Conservation (phyloP, 1,140 invertebrate species). For the Melanaphis sacchari region DNA sequence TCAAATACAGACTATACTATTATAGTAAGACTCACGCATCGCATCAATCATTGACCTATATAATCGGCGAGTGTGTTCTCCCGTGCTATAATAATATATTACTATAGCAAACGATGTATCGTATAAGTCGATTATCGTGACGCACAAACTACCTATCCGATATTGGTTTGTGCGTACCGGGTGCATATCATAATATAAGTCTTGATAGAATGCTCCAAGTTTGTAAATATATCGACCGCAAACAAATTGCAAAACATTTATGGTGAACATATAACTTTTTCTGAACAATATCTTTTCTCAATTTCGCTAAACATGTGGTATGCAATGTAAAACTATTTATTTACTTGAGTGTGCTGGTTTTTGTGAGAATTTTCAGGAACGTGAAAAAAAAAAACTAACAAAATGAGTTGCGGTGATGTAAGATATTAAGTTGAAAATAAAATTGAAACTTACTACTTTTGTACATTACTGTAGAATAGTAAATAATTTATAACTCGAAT, state of each 20-base stretch:
- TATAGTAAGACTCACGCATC: too few species aligned
- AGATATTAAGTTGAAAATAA: background rate
- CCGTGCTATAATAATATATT: background rate
- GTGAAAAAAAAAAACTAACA: background rate
- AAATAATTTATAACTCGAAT: background rate
- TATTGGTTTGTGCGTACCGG: background rate
- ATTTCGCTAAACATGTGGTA: background rate
- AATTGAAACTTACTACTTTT: background rate
- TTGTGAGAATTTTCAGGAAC: background rate
- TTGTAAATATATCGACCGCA: background rate
- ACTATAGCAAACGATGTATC: background rate
- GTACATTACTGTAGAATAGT: background rate
- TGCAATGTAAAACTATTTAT: background rate
- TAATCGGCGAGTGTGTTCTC: background rate
- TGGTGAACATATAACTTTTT: background rate
- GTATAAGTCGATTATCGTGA: background rate
- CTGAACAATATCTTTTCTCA: background rate
- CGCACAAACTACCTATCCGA: background rate
- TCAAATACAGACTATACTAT: too few species aligned
- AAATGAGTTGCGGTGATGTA: background rate
- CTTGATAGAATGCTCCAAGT: background rate
- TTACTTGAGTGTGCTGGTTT: background rate
- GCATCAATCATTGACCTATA: background rate
- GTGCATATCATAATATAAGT: background rate
- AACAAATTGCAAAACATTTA: background rate